Evolutionary conservation across 2,888 invertebrate genomes (phyloP), one percentile per base, ranked within the genome.

Genomic region (Apodemia zela): DNA sequence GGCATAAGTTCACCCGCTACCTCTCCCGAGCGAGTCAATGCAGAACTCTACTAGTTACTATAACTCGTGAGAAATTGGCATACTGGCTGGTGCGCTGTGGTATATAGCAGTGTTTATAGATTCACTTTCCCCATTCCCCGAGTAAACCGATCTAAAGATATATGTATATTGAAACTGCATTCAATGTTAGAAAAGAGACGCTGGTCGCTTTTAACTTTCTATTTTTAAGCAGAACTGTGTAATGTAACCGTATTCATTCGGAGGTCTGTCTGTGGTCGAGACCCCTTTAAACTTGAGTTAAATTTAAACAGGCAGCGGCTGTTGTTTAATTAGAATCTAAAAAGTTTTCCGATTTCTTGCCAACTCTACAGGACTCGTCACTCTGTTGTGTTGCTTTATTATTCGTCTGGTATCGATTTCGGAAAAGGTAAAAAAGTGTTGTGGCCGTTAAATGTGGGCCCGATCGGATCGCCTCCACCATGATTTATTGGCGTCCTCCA

Each of bases 391-490:
- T 66, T 65, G 68, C 66, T 75, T 72, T 76, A 78, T 79, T 78
- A 77, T 79, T 76, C 74, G 73, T 72, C 73, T 73, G 72, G 71
- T 78, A 82, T 82, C 74, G 80, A 81, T 81, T 79, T 72, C 69
- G 66, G 73, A 72, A 72, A 68, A 67, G 66, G 66, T 66, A 68
- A 69, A 71, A 68, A 70, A 68, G 65, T 57, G 42, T 61, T 62
- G 63, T 67, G 69, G 69, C 69, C 73, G 72, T 75, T 73, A 73
- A 80, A 73, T 69, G 73, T 69, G 72, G 68, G 72, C 72, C 66
- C 70, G 73, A 69, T 73, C 73, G 70, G 76, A 78, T 77, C 73
- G 74, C 73, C 73, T 65, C 71, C 73, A 74, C 76, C 73, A 74
- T 69, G 76, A 73, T 77, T 80, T 35, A 35, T 35, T 35, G 35